phyloP scores from a whole-genome alignment of 2,888 invertebrate species.

The Spodoptera littoralis region DNA sequence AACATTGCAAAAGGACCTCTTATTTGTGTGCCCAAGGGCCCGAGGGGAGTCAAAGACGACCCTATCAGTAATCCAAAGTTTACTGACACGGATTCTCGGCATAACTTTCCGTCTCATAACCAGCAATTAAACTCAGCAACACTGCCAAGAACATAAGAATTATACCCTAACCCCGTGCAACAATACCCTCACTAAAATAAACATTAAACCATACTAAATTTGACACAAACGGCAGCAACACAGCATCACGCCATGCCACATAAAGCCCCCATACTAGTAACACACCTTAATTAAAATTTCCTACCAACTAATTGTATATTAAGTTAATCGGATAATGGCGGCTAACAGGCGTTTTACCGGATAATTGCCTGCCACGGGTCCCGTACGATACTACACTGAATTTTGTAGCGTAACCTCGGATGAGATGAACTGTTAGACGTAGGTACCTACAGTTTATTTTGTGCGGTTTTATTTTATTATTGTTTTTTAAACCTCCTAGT shows the following conservation, averaged over 20 bases:
- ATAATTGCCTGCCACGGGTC: conserved; percentile 69
- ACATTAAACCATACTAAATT: conserved; percentile 33
- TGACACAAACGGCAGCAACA: conserved; percentile 13
- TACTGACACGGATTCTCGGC: no score
- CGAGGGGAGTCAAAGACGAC: no score
- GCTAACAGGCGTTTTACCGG: conserved; percentile 69
- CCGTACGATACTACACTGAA: conserved; percentile 52
- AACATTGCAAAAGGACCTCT: no score
- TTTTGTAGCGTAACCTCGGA: conserved; percentile 37
- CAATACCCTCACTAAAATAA: conserved; percentile 14
- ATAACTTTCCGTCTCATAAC: no score
- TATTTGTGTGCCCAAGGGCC: no score
- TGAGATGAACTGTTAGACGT: no score
- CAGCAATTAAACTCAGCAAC: no score
- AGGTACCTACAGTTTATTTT: no score
- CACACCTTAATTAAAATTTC: conserved; percentile 71
- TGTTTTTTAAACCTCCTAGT: no score
- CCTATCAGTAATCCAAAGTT: no score
- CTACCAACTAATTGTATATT: conserved; percentile 74
- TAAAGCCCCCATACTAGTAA: conserved; percentile 53
- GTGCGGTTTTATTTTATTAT: no score
- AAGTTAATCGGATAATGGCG: conserved; percentile 74
- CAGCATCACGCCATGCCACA: conserved; percentile 39
- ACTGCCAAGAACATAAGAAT: conserved; percentile 9
- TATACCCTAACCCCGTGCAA: conserved; percentile 2